These are phyloP conservation scores for Sesamia nonagrioides DNA, from an alignment of 1,140 invertebrate species.

Conservation along the genomic window DNA sequence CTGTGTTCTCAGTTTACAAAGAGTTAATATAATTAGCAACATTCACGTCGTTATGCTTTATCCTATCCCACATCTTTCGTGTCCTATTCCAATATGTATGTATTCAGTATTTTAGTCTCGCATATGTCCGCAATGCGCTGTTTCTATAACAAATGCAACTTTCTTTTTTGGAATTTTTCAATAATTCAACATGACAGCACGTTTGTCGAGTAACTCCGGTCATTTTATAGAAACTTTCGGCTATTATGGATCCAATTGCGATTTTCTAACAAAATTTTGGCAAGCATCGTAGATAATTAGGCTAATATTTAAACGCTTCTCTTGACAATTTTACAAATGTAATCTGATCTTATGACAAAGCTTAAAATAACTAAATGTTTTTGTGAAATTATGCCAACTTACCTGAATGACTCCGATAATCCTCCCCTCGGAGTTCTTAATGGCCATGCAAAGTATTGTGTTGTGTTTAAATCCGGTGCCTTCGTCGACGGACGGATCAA, in stretches of 20 bases:
- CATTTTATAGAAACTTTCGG: conserved; percentile 2
- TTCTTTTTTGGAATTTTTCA: conserved; percentile 61
- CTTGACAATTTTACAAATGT: not conserved
- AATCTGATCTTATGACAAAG: conserved; percentile 7
- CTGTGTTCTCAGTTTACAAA: conserved; percentile 18
- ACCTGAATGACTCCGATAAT: conserved; percentile 97
- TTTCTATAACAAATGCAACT: conserved; percentile 54
- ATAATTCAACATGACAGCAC: conserved; percentile 52
- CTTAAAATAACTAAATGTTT: conserved; percentile 15
- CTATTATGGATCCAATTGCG: conserved; percentile 39
- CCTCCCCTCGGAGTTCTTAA: conserved; percentile 95
- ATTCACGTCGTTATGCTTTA: not conserved
- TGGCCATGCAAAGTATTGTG: conserved; percentile 97
- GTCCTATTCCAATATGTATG: conserved; percentile 1
- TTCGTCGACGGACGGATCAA: conserved; percentile 95
- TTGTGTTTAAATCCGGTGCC: conserved; percentile 93
- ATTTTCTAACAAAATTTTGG: conserved; percentile 31
- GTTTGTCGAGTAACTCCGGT: conserved; percentile 16
- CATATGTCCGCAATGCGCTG: conserved; percentile 54
- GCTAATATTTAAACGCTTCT: conserved; percentile 11
- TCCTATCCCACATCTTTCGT: not conserved
- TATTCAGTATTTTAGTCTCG: conserved; percentile 24
- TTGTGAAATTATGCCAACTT: conserved; percentile 52
- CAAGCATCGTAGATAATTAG: conserved; percentile 26
- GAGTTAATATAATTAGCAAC: conserved; percentile 28